A percentile compares a stretch with the other conserved stretches of the same genome.
Conservation (phyloP, 1,140 invertebrate species). For the Ridgeia piscesae region DNA sequence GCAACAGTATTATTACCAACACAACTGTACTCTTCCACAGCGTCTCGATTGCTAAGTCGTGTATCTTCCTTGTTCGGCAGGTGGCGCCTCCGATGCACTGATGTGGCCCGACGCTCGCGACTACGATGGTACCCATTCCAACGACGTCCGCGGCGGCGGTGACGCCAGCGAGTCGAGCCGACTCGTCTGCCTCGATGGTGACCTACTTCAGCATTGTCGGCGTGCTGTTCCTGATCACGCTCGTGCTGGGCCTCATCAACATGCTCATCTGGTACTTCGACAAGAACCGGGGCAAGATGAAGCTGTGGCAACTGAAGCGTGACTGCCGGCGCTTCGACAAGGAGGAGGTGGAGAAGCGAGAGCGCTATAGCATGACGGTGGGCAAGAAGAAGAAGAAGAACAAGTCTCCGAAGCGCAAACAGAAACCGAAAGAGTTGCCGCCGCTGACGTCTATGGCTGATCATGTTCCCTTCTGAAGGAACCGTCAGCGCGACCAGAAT, state of each 20-base stretch:
- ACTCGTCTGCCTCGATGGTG: neutral
- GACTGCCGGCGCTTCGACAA: neutral
- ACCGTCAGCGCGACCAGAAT: neutral
- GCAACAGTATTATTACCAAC: too few species aligned
- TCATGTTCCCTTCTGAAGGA: neutral
- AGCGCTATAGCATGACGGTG: neutral
- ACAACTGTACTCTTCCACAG: too few species aligned
- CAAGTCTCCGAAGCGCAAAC: neutral
- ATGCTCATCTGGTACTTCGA: neutral
- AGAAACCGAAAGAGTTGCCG: neutral
- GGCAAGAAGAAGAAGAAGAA: neutral
- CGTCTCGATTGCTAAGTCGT: neutral
- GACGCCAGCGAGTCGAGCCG: neutral
- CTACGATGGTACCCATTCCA: neutral
- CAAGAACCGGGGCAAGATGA: neutral
- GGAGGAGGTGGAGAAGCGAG: neutral
- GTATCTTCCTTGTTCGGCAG: neutral
- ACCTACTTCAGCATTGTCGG: neutral
- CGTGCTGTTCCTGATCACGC: neutral
- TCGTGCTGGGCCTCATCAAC: neutral
- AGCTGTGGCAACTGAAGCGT: neutral
- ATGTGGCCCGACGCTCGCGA: neutral
- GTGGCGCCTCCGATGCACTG: neutral
- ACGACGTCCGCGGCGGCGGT: neutral
- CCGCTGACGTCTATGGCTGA: neutral